Percentiles rank a stretch among this genome's conserved stretches.
Conservation (phyloP, 2,888 invertebrate genomes). For the Coleophora flavipennella region DNA sequence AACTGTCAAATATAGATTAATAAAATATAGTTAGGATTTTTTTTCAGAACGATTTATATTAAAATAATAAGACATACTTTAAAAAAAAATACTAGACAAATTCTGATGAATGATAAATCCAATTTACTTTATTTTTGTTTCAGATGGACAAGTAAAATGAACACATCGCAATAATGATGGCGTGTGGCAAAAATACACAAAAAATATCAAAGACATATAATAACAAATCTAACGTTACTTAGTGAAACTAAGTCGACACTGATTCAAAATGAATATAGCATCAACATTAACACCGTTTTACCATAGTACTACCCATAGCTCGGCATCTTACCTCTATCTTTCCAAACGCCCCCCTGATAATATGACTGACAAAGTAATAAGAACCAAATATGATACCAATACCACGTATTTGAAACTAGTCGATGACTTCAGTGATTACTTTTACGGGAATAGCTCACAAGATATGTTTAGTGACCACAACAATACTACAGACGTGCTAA, state of each 20-base stretch:
- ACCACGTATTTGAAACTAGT: conserved; percentile 68
- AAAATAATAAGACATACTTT: no score
- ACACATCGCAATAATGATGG: not conserved
- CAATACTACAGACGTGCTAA: conserved; percentile 38
- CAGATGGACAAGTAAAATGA: conserved; percentile 1
- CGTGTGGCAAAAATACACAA: conserved; percentile 7
- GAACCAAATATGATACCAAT: conserved; percentile 14
- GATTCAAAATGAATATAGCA: conserved; percentile 26
- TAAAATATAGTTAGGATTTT: no score
- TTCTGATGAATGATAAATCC: no score
- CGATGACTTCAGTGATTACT: conserved; percentile 86
- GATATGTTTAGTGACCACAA: conserved; percentile 52
- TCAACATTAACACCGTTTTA: conserved; percentile 25
- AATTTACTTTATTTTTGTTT: not conserved
- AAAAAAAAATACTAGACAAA: not conserved
- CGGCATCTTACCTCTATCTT: conserved; percentile 26
- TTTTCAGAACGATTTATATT: no score
- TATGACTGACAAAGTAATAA: conserved; percentile 14
- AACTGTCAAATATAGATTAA: no score
- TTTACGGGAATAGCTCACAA: conserved; percentile 75
- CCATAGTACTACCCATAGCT: conserved; percentile 22
- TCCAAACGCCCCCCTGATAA: conserved; percentile 43
- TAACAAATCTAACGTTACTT: conserved; percentile 21
- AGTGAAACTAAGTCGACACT: conserved; percentile 7
- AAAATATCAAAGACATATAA: conserved; percentile 7